These are phyloP conservation scores for Brachionus manjavacas DNA, from an alignment of 1,140 invertebrate genomes.

Conservation along the genomic window DNA sequence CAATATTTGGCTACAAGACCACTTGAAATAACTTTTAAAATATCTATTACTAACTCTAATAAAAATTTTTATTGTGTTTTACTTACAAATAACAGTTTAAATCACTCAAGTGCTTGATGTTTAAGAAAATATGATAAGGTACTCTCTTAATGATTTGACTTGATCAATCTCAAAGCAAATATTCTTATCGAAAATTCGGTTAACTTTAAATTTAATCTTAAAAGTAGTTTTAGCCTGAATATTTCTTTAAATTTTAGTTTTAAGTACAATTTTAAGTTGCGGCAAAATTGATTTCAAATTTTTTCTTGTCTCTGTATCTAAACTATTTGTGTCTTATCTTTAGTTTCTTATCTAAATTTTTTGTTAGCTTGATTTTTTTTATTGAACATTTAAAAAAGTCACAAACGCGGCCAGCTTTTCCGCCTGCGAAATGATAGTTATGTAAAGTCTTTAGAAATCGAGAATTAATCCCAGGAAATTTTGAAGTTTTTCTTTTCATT, in stretches of 20 bases:
- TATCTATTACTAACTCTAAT: conserved; percentile 38
- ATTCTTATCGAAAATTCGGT: conserved; percentile 34
- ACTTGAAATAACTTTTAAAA: conserved; percentile 39
- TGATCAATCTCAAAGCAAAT: conserved; percentile 31
- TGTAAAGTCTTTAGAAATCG: not conserved
- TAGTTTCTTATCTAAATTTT: not conserved
- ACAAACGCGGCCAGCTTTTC: not conserved
- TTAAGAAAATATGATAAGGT: conserved; percentile 30
- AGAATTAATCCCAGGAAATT: conserved; percentile 36
- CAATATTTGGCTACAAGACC: conserved; percentile 34
- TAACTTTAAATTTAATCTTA: conserved; percentile 30
- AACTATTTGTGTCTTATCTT: not conserved
- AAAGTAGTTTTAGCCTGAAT: conserved; percentile 30
- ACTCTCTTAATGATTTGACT: not conserved
- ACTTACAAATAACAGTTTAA: conserved; percentile 32
- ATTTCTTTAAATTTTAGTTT: not conserved
- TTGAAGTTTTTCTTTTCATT: not conserved
- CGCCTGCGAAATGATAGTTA: conserved; percentile 11
- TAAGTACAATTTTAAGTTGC: conserved; percentile 21
- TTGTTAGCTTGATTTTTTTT: not conserved
- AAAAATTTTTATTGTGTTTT: not conserved
- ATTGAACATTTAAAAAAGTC: not conserved
- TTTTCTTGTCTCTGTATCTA: not conserved
- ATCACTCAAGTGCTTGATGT: conserved; percentile 36
- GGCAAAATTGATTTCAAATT: conserved; percentile 7